Percentiles rank a stretch among this genome's conserved stretches.
These are phyloP conservation scores for Alaudala cheleensis DNA, from an alignment of 2,113 vertebrate species.

Conservation along the genomic window DNA sequence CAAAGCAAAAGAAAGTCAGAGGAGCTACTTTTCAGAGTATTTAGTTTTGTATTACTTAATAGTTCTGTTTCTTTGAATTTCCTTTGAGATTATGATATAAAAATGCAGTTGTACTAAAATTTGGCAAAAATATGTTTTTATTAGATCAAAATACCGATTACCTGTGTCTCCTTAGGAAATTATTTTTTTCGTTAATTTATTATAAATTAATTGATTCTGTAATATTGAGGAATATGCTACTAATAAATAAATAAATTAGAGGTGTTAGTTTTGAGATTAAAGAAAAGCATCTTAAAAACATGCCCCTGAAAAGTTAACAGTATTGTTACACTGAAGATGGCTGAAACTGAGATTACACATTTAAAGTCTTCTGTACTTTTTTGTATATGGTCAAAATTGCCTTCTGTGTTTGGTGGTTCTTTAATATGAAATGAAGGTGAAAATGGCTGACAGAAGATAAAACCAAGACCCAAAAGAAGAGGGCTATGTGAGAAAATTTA, in stretches of 20 bases:
- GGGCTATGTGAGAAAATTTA: not conserved
- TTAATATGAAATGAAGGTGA: not conserved
- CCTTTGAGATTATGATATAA: not conserved
- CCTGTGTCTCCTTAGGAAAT: not conserved
- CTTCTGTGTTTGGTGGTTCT: not conserved
- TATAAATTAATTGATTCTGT: not conserved
- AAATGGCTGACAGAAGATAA: not conserved
- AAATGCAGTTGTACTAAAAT: not conserved
- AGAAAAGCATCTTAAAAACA: not conserved
- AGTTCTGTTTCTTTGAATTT: not conserved
- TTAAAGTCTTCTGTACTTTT: not conserved
- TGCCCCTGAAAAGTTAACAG: not conserved
- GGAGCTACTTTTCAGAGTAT: not conserved
- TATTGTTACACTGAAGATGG: not conserved
- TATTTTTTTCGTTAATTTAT: not conserved
- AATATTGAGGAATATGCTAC: not conserved
- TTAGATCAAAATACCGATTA: not conserved
- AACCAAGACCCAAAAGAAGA: not conserved
- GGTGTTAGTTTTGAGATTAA: not conserved
- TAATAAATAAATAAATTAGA: not conserved
- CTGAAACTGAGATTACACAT: not conserved
- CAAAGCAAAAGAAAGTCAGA: not conserved
- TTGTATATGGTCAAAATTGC: not conserved
- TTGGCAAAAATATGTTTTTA: not conserved
- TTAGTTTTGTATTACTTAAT: not conserved